Base-by-base conservation (phyloP, 2,113 vertebrate genomes). In the Clarias macrocephalus region DNA sequence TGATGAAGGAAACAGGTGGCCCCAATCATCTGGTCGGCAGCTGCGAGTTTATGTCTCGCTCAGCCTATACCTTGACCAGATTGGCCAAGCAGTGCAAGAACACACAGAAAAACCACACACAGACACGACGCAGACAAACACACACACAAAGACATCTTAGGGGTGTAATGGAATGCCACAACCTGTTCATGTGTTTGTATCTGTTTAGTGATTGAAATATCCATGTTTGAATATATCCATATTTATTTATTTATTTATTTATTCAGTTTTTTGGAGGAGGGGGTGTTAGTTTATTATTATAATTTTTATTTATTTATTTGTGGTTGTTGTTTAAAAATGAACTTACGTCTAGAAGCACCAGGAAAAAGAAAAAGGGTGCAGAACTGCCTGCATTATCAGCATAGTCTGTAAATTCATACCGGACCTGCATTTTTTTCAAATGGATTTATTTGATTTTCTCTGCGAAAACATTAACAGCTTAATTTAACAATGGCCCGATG, bases 1-100 rank as follows among this genome's bases (percentile, higher is more conserved):
- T 91, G 89, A 91, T 88, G 88, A 88, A 89, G 83, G 77, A 86
- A 88, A 72, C 91, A 92, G 91, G 91, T 92, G 90, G 89, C 89
- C 85, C 30, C 86, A 82, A 62, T 91, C 91, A 91, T 92, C 88
- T 92, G 90, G 82, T 89, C 86, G 33, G 80, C 91, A 92, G 91
- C 91, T 92, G 91, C 33, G 76, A 28, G 65, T 83, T 87, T 85
- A 86, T 89, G 87, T 85, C 85, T 90, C 87, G 83, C 85, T 89
- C 80, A 86, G 77, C 12, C 82, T 87, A 86, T 89, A 90, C 89
- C 89, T 86, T 88, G 85, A 92, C 87, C 88, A 82, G 83, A 91
- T 82, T 81, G 72, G 80, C 75, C 83, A 85, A 15, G 75, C 75
- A 28, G 52, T 30, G 13, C 83, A 86, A 25, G 54, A 80, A 68